Conservation (phyloP, 2,113 vertebrate species). For the Lichenostomus cassidix region DNA sequence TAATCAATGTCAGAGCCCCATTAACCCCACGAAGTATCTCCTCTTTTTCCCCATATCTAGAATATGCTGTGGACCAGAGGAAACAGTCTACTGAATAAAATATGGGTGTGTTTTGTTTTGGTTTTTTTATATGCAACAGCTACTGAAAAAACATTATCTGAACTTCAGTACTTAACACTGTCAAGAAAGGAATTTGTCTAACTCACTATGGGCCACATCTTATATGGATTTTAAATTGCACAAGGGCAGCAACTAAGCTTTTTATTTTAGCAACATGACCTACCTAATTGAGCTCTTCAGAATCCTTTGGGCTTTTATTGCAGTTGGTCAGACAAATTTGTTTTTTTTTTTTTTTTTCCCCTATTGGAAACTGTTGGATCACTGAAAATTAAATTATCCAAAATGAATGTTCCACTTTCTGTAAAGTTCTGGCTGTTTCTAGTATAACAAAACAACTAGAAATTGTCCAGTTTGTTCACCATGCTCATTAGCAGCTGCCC, state of each 20-base stretch:
- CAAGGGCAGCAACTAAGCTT: not conserved
- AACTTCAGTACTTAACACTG: not conserved
- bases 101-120: not conserved
- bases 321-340: not conserved
- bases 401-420: not conserved
- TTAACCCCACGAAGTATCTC: not conserved
- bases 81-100: not conserved
- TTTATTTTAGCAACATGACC: constrained; percentile 22
- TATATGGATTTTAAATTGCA: not conserved
- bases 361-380: not conserved
- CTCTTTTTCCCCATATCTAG: not conserved
- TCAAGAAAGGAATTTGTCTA: not conserved
- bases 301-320: constrained; percentile 1
- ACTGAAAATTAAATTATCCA: not conserved
- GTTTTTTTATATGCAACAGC: not conserved
- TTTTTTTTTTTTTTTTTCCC: not conserved
- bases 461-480: not conserved
- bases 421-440: not conserved
- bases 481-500: not conserved
- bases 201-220: not conserved
- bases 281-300: not conserved
- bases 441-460: not conserved
- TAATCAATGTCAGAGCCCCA: not conserved
- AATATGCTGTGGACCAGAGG: not conserved
- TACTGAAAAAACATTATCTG: not conserved